Evolutionary conservation across 2,113 vertebrate species (phyloP), one percentile per base, ranked within the genome.

Genomic region (Ellobius talpinus): DNA sequence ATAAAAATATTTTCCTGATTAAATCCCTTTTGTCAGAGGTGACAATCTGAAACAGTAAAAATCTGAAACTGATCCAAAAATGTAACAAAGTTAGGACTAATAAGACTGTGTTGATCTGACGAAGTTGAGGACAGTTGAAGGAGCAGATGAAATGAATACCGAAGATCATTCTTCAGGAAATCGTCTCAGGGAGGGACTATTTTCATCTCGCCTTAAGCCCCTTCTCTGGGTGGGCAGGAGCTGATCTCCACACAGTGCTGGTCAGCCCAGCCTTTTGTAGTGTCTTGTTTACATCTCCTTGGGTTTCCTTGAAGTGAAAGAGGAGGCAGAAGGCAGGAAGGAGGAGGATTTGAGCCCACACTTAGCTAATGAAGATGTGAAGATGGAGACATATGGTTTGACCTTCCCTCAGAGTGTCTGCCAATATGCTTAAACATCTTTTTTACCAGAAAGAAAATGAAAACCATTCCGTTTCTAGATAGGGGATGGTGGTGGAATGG

Each of bases 1-100:
- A 5, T 85, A 88, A 66, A 50, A 74, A 63, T 23, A 61, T 94
- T 96, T 81, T 81, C 65, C 65, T 39, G 31, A 89, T 45, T 61
- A 73, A 84, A 89, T 93, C 55, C 74, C 47, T 97, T 92, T 95
- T 77, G 82, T 96, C 77, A 91, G 39, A 91, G 76, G 26, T 92
- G 85, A 87, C 94, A n/a, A n/a, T n/a, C n/a, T n/a, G n/a, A n/a
- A n/a, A 88, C 1, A 63, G 21, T 61, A 88, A 97, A 93, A 92
- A 33, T 11, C 55, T 21, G 42, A 45, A 85, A 24, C 26, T 19
- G 45, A 11, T 5, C 7, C 23, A 24, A 16, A 10, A 70, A 39
- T 2, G 16, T 73, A 42, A 87, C 17, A 87, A 50, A 87, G 29
- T 45, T 45, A n/a, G 52, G 6, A 65, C 29, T 26, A 47, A 78